A percentile compares a stretch with the other conserved stretches of the same genome.
Conservation (phyloP, 2,113 vertebrate genomes). For the Macquaria australasica region DNA sequence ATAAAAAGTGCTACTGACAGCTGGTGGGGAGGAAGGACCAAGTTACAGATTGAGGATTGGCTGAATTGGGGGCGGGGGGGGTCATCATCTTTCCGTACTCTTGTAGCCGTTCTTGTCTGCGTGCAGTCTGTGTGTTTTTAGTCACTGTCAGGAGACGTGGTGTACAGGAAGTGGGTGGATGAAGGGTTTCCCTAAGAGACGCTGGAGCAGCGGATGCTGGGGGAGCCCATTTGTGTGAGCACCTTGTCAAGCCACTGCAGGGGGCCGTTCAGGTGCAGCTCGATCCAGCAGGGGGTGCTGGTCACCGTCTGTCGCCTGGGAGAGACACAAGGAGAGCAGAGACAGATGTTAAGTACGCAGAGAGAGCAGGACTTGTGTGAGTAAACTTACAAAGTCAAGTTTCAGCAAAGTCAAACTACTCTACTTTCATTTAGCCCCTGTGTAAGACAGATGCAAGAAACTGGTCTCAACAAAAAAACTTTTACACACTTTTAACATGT, state of each 20-base stretch:
- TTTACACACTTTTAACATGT: not conserved
- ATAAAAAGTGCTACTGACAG: slow-evolving; percentile 83
- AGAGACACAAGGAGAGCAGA: slow-evolving; percentile 24
- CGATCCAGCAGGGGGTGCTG: slow-evolving; percentile 99
- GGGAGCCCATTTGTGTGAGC: slow-evolving; percentile 98
- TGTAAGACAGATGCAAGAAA: not conserved
- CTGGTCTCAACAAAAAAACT: not conserved
- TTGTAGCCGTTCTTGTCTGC: slow-evolving; percentile 36
- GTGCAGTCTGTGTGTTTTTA: slow-evolving; percentile 53
- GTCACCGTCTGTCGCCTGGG: slow-evolving; percentile 97
- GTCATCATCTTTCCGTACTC: slow-evolving; percentile 18
- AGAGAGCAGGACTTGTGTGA: not conserved
- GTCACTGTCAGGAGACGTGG: slow-evolving; percentile 51
- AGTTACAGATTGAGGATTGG: slow-evolving; percentile 39
- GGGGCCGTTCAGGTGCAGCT: slow-evolving; percentile 97
- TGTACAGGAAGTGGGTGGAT: slow-evolving; percentile 24
- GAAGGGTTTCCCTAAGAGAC: slow-evolving; percentile 88
- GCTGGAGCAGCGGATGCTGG: slow-evolving; percentile 96
- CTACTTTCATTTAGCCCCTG: not conserved
- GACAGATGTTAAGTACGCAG: slow-evolving; percentile 24
- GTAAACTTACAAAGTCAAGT: slow-evolving; percentile 16
- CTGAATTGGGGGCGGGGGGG: slow-evolving; percentile 19
- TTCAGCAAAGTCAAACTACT: slow-evolving; percentile 25
- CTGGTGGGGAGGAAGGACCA: slow-evolving; percentile 57
- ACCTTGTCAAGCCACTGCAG: slow-evolving; percentile 99